Conservation (phyloP, 2,888 invertebrate genomes). For the Sepioteuthis lessoniana region DNA sequence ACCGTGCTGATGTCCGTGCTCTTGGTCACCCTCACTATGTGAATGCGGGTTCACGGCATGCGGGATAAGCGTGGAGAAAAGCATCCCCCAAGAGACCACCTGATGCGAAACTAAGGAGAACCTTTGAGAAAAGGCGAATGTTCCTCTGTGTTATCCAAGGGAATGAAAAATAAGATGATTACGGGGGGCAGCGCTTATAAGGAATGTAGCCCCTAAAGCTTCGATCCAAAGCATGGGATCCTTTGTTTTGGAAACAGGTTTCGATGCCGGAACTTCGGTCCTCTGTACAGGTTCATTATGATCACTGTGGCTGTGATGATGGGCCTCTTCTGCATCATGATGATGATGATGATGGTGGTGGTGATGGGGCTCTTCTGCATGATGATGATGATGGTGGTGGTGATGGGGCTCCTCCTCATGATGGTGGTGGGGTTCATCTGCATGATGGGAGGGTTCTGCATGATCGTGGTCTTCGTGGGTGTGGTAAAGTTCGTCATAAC, state of each 20-base stretch:
- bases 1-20: constrained; percentile 67
- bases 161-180: constrained; percentile 92
- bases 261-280: neutral
- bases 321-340: constrained; percentile 67
- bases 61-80: constrained; percentile 97
- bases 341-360: constrained; percentile 57
- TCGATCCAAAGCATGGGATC: constrained; percentile 81
- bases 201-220: constrained; percentile 90
- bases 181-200: constrained; percentile 97
- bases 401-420: neutral
- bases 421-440: neutral
- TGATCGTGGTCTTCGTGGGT: no score
- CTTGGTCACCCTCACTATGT: constrained; percentile 66
- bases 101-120: constrained; percentile 78
- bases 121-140: constrained; percentile 90
- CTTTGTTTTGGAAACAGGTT: constrained; percentile 56
- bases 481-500: constrained; percentile 48
- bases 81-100: constrained; percentile 95
- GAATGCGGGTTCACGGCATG: constrained; percentile 84
- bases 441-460: neutral
- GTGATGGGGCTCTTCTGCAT: neutral
- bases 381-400: neutral
- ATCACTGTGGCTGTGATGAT: neutral
- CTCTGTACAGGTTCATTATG: neutral
- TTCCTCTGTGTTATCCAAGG: constrained; percentile 84